Evolutionary conservation across 2,113 vertebrate species (phyloP).

Genomic region (human (Homo sapiens)): DNA sequence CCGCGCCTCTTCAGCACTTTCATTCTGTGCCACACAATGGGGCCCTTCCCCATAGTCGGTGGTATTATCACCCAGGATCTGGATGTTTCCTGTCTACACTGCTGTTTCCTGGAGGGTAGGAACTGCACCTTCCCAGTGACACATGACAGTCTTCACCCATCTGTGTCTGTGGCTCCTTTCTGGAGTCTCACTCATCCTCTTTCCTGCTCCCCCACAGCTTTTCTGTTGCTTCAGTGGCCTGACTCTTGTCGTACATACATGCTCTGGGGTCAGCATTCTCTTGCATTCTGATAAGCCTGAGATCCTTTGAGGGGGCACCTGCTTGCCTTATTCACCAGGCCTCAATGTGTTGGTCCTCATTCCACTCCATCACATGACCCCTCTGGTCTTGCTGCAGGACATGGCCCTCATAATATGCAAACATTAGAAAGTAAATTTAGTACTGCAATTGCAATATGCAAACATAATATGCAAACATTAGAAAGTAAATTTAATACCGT

Average conservation of each 20-base stretch:
- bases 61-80: not conserved
- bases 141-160: not conserved
- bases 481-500: not conserved
- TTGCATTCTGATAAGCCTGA: not conserved
- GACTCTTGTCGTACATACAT: not conserved
- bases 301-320: not conserved
- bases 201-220: rapidly evolving
- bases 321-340: not conserved
- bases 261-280: not conserved
- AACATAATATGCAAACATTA: not conserved
- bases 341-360: not conserved
- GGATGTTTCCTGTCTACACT: not conserved
- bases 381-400: not conserved
- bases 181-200: not conserved
- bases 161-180: not conserved
- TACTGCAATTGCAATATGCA: not conserved
- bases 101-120: not conserved
- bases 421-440: not conserved
- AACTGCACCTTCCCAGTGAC: not conserved
- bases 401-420: not conserved
- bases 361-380: not conserved
- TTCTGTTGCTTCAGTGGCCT: not conserved
- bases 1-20: not conserved
- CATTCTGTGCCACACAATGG: not conserved
- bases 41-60: not conserved